Base-by-base conservation (phyloP, 2,888 invertebrate genomes). In the Seladonia tumulorum region DNA sequence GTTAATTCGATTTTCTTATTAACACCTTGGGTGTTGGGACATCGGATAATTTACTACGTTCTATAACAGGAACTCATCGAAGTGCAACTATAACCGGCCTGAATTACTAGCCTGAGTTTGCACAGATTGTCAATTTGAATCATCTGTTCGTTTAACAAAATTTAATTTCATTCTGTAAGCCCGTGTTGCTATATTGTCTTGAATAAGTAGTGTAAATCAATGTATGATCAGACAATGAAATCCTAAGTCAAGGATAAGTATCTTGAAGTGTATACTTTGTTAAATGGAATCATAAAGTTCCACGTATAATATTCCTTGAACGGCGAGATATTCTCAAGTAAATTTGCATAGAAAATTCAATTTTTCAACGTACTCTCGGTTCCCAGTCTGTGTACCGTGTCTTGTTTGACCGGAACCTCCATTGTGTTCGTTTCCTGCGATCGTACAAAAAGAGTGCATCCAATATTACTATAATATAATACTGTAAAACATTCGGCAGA, bases 401-500 rank as follows among this genome's bases (percentile, higher is more conserved):
- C 16, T 3, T 45, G 10, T 53, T n/a, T 12, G 22, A 12, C 35
- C n/a, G 35, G 18, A 77, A 49, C n/a, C 39, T 66, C 49, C 53
- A 2, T 4, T 39, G 18, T 18, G 14, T 70, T 22, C 7, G 49
- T 74, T 74, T 42, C 39, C 22, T 5, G 49, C 53, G 29, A 78
- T 49, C 72, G 42, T 63, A 49, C 79, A 63, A 49, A 39, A 35
- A 18, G 47, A 42, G 29, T 71, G 47, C 70, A 25, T 71, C 39
- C 35, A 81, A 81, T 81, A 76, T 81, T 76, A 76, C 76, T 22
- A 39, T 35, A 42, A 39, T 10, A n/a, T 29, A 0, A n/a, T 29
- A 0, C 60, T 76, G 76, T 45, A 35, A 60, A 47, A 70, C 76
- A 68, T 68, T 53, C 53, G 60, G 22, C n/a, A 45, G 25, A 53